Evolutionary conservation across 2,888 invertebrate genomes (phyloP), one percentile per base, ranked within the genome.

Genomic region (Criorhina ranunculi): DNA sequence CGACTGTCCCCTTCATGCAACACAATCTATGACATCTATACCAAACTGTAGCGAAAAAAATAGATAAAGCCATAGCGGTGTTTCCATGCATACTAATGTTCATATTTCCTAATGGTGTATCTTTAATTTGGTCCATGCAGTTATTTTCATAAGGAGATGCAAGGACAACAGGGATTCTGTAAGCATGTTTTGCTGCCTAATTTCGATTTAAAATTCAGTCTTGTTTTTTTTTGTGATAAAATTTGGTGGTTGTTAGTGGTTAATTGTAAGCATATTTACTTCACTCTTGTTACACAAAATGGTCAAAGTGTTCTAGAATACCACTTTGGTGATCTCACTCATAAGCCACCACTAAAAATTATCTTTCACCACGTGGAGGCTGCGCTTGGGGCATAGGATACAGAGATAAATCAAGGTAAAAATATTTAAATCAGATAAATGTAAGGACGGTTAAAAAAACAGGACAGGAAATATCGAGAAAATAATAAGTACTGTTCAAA

Each of bases 61-160:
- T 15, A 67, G 53, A 67, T 67, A 53, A 67, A 40, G 40, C 42
- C 53, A 29, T 12, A 12, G 42, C 44, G 33, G 57, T 69, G 46
- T 69, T 69, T 69, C 57, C 55, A 69, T 69, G 69, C 69, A 69
- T 69, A 69, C 69, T 69, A 69, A 69, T 69, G 55, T n/a, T n/a
- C n/a, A n/a, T 57, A 69, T 42, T 55, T 35, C 46, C 57, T 69
- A 69, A 57, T 57, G 46, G 69, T 19, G 57, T 57, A 44, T 35
- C 69, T 57, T 55, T 46, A 69, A 69, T 69, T 69, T 44, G 57
- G 33, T 37, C 40, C 29, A 29, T 35, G 69, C 44, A 35, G 55
- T 44, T 40, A 19, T 33, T 44, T 17, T 44, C 9, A 29, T 19
- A 44, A 55, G 15, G n/a, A n/a, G n/a, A 42, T 42, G 42, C 44